Evolutionary conservation across 1,140 invertebrate genomes (phyloP).

Genomic region (Drosophila albomicans): DNA sequence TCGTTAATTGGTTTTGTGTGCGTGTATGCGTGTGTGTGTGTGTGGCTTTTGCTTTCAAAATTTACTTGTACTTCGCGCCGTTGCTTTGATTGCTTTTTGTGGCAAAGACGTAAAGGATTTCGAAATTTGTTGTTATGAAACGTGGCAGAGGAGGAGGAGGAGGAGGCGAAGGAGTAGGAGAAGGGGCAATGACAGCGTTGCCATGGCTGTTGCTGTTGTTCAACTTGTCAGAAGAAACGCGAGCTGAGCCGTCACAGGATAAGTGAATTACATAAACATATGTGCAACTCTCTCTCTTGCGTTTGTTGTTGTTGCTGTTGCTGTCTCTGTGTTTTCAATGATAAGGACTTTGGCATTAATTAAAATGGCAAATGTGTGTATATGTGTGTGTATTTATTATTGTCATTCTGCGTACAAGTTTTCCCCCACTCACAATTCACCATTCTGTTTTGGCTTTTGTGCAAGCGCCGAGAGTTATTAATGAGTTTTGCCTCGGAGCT

Average conservation of each 20-base stretch:
- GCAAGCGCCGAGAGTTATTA: constrained; percentile 69
- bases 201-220: constrained; percentile 57
- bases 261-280: constrained; percentile 71
- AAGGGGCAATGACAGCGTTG: constrained; percentile 28
- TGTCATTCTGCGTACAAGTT: constrained; percentile 5
- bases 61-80: constrained; percentile 58
- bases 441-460: constrained; percentile 20
- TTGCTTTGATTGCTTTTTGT: constrained; percentile 78
- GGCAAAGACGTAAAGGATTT: constrained; percentile 69
- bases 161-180: neutral
- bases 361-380: constrained; percentile 63
- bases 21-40: constrained; percentile 27
- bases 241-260: constrained; percentile 46
- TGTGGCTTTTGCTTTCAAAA: constrained; percentile 44
- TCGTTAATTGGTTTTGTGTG: constrained; percentile 76
- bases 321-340: constrained; percentile 49
- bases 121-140: constrained; percentile 41
- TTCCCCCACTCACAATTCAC: neutral
- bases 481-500: constrained; percentile 57
- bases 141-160: no score
- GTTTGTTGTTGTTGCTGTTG: no score
- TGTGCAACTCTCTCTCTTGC: constrained; percentile 13
- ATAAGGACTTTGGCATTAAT: constrained; percentile 72
- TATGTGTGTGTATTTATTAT: constrained; percentile 51
- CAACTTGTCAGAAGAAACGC: constrained; percentile 72